Base-by-base conservation (phyloP, 2,113 vertebrate genomes). In the Felis chaus region DNA sequence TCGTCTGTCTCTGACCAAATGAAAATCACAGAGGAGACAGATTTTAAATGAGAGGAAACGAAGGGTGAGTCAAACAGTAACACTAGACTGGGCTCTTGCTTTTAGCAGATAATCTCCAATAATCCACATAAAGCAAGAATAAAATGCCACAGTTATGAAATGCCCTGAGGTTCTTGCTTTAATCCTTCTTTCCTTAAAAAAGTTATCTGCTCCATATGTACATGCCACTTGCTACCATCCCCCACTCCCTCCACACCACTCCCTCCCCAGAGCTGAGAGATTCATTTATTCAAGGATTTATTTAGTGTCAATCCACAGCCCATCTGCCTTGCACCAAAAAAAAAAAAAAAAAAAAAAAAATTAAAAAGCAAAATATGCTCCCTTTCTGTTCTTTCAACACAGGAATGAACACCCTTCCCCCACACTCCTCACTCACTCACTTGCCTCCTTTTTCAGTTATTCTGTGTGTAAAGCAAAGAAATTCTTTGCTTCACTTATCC, bases 211-310 rank as follows among this genome's bases (percentile, higher is more conserved):
- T 97, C 76, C 84, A 89, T 96, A 94, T 86, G 63, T 63, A 89
- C 80, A 55, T 82, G 31, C 61, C n/a, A 57, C 68, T 94, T 86
- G 27, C 71, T 71, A 66, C 48, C 80, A 63, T 55, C 73, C 39
- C 41, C 53, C n/a, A 11, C 69, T 90, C 14, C 65, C 31, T 68
- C 83, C 57, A 50, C n/a, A 13, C 50, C 23, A 65, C 12, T 63
- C 7, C 15, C 23, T 89, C 63, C 74, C 57, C 48, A 55, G 19
- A 31, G 65, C 57, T 78, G 90, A 95, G 48, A 95, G 69, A 98
- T 84, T 97, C 81, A 63, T 97, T 98, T 98, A 97, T 90, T 98
- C 84, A 82, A 94, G 31, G 68, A 97, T 95, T 98, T 96, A 93
- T 93, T 97, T 96, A 48, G 29, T 97, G 88, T 96, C 36, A 71